Evolutionary conservation across 2,113 vertebrate species (phyloP).

Genomic region (Orientallactaga bullata): DNA sequence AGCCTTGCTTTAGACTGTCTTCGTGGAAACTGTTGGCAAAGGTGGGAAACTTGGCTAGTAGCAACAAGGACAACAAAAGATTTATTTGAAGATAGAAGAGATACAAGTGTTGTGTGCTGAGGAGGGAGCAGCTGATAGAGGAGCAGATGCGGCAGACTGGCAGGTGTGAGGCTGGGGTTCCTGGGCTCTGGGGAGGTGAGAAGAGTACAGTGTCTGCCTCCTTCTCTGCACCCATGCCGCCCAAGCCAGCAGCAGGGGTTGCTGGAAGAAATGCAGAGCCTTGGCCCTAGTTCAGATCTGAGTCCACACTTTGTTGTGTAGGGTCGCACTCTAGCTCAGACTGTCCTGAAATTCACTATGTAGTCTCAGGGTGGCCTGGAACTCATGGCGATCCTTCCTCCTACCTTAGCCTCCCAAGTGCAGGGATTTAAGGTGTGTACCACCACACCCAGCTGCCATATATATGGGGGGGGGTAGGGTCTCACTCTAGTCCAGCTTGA

Average conservation of each 20-base stretch:
- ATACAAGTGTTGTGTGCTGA: neutral
- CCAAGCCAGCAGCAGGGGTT: neutral
- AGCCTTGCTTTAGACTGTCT: neutral
- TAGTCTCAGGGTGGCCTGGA: too few relatives aligned
- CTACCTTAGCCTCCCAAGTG: too few relatives aligned
- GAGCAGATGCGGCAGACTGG: neutral
- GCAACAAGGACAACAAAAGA: neutral
- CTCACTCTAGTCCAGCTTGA: too few relatives aligned
- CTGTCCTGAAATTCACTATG: too few relatives aligned
- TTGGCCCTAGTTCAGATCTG: neutral
- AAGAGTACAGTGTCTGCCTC: too few relatives aligned
- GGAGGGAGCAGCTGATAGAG: neutral
- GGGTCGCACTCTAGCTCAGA: too few relatives aligned
- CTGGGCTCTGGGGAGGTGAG: too few relatives aligned
- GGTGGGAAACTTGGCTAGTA: neutral
- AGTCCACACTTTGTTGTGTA: neutral
- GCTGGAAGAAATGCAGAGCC: neutral
- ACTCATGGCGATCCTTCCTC: too few relatives aligned
- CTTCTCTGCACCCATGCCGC: neutral
- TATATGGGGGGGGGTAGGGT: too few relatives aligned
- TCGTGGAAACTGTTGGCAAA: neutral
- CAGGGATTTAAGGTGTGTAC: too few relatives aligned
- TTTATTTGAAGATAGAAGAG: constrained; percentile 10
- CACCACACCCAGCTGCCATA: too few relatives aligned
- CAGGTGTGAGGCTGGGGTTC: too few relatives aligned